A percentile compares a stretch with the other conserved stretches of the same genome.
Evolutionary conservation across 2,888 invertebrate species (phyloP).

Genomic region (Nemotelus pantherinus): DNA sequence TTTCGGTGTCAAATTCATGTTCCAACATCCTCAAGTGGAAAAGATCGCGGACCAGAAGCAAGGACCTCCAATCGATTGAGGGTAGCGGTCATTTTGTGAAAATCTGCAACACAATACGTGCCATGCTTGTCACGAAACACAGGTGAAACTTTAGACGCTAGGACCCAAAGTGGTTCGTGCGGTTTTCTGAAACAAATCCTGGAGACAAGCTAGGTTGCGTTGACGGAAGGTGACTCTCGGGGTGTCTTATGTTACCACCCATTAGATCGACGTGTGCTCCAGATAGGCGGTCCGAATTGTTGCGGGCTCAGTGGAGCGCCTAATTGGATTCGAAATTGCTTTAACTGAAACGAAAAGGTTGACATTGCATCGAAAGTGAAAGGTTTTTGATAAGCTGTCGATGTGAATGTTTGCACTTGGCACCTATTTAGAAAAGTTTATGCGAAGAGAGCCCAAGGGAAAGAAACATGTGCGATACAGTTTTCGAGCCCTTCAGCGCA

Average conservation of each 20-base stretch:
- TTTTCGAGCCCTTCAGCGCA: too few species aligned
- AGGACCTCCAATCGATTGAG: constrained; percentile 31
- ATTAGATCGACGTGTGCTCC: constrained; percentile 43
- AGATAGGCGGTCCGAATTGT: constrained; percentile 40
- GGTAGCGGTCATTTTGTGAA: constrained; percentile 40
- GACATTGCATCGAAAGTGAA: neutral
- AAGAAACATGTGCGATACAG: too few species aligned
- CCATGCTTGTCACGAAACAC: constrained; percentile 27
- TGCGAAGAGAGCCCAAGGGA: too few species aligned
- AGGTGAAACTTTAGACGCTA: constrained; percentile 27
- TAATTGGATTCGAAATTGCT: constrained; percentile 29
- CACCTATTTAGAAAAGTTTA: too few species aligned
- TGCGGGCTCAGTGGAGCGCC: constrained; percentile 5
- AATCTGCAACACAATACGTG: constrained; percentile 27
- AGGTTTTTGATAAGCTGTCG: too few species aligned
- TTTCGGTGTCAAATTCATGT: constrained; percentile 41
- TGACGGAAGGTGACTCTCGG: constrained; percentile 3
- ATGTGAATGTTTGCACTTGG: too few species aligned
- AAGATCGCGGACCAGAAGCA: constrained; percentile 15
- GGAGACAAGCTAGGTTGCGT: neutral
- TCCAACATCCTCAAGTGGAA: constrained; percentile 2
- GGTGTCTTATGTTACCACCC: constrained; percentile 40
- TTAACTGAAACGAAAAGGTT: neutral
- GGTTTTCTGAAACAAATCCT: constrained; percentile 27
- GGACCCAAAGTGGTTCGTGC: constrained; percentile 32